Conservation (phyloP, 64 coral and sea anemone species). For the Pocillopora damicornis region DNA sequence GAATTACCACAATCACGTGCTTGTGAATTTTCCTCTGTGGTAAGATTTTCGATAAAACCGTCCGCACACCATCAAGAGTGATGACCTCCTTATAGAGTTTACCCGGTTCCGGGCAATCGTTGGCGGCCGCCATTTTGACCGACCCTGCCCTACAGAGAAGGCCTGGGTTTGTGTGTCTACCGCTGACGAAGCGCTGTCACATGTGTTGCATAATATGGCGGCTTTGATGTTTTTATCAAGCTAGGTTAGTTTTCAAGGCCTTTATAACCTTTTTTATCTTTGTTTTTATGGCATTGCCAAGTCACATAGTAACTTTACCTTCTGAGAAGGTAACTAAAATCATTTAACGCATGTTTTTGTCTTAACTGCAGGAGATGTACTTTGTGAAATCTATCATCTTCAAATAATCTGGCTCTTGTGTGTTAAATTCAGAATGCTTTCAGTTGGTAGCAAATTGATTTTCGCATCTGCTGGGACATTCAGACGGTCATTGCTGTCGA, state of each 20-base stretch:
- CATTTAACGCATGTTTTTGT: not conserved
- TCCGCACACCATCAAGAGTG: conserved; percentile 60
- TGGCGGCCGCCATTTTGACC: conserved; percentile 32
- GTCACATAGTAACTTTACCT: not conserved
- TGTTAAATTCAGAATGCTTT: not conserved
- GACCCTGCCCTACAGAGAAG: not conserved
- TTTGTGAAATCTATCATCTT: not conserved
- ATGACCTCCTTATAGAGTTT: conserved; percentile 49
- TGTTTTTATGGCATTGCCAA: not conserved
- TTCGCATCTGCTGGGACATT: not conserved
- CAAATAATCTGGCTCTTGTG: not conserved
- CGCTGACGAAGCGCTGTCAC: not conserved
- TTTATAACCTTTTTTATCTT: not conserved
- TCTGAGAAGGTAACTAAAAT: too few relatives aligned
- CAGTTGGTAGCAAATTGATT: not conserved
- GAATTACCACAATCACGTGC: conserved; percentile 69
- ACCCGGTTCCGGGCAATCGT: too few relatives aligned
- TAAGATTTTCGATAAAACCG: conserved; percentile 65
- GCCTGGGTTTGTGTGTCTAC: not conserved
- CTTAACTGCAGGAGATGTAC: not conserved
- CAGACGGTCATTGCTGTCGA: not conserved
- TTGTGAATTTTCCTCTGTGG: conserved; percentile 34
- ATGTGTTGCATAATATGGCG: not conserved
- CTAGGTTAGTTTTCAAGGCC: not conserved
- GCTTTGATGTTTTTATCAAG: not conserved